These are phyloP conservation scores for Molossus molossus DNA, from an alignment of 2,797 vertebrate genomes.

Conservation along the genomic window DNA sequence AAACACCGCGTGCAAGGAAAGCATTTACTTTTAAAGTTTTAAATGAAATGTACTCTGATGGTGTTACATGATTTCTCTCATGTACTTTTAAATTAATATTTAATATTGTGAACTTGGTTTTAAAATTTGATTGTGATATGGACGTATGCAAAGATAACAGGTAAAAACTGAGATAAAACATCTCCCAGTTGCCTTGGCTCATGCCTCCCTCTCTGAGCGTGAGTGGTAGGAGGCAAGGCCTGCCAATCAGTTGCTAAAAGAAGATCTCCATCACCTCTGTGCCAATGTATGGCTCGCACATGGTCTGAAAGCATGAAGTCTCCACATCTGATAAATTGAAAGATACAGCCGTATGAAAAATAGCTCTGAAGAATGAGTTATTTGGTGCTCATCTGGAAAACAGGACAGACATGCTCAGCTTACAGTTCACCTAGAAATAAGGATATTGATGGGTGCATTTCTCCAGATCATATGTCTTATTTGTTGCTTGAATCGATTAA, in stretches of 20 bases:
- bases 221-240: accelerated
- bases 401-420: not conserved
- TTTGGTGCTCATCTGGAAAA: conserved; percentile 57
- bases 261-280: not conserved
- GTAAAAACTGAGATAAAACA: conserved; percentile 63
- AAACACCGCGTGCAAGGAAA: conserved; percentile 36
- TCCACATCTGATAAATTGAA: not conserved
- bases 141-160: conserved; percentile 69
- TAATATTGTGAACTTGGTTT: conserved; percentile 68
- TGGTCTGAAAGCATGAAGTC: conserved; percentile 32
- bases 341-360: not conserved
- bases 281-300: not conserved
- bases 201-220: not conserved
- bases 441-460: not conserved
- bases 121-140: conserved; percentile 65
- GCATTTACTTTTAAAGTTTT: conserved; percentile 75
- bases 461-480: not conserved
- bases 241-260: not conserved
- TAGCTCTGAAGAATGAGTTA: not conserved
- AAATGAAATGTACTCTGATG: conserved; percentile 77
- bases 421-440: not conserved
- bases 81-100: conserved; percentile 81
- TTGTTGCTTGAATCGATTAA: not conserved
- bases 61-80: conserved; percentile 74
- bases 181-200: not conserved